Evolutionary conservation across 2,113 vertebrate genomes (phyloP).

Genomic region (Psilopsiagon aymara): DNA sequence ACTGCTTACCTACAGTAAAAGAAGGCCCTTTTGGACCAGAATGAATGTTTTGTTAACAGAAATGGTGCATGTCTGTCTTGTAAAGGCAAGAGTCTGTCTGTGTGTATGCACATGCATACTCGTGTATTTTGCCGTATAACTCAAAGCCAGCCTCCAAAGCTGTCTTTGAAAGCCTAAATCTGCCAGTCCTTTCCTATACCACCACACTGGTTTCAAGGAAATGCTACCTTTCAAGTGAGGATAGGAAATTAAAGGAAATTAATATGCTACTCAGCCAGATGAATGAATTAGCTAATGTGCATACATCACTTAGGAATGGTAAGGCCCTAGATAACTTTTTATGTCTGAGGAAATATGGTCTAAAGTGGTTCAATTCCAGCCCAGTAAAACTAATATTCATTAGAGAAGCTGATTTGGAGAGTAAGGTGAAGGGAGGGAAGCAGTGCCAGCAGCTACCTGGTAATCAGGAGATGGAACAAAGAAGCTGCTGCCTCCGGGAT

Average conservation of each 20-base stretch:
- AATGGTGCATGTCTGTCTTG: neutral
- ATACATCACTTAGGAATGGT: slow-evolving; percentile 27
- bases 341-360: slow-evolving; percentile 43
- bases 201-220: neutral
- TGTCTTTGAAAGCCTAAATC: neutral
- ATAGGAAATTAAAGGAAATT: slow-evolving; percentile 61
- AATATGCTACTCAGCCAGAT: slow-evolving; percentile 56
- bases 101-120: fast-evolving
- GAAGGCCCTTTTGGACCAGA: neutral
- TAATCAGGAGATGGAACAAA: neutral
- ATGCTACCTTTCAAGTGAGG: neutral
- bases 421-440: neutral
- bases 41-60: neutral
- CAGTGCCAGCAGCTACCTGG: neutral
- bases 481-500: neutral
- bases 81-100: neutral
- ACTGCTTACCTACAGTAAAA: neutral
- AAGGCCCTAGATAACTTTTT: slow-evolving; percentile 30
- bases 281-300: slow-evolving; percentile 62
- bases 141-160: neutral
- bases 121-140: neutral
- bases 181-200: neutral
- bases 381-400: neutral
- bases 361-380: slow-evolving; percentile 31
- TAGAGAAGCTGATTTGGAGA: neutral